Evolutionary conservation across 2,113 vertebrate genomes (phyloP).

Genomic region (Paedocypris sp.): DNA sequence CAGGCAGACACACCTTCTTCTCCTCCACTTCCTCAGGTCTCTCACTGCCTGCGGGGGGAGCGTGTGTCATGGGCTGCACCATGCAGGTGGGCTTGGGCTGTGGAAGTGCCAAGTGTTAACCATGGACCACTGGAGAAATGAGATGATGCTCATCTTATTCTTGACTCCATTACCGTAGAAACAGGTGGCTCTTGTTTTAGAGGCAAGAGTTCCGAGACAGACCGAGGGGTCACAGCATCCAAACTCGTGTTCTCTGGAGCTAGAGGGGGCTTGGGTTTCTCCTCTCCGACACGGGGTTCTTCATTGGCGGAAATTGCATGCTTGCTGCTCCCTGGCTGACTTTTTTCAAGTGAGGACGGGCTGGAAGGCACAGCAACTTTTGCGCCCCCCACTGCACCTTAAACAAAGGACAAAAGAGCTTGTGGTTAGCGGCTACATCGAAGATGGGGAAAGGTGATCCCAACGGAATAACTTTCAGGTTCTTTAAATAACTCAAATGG

Average conservation of each 20-base stretch:
- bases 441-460: too few species aligned
- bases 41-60: conserved; percentile 65
- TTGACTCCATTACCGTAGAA: conserved; percentile 76
- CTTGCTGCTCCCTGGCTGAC: conserved; percentile 79
- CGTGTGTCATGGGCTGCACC: conserved; percentile 95
- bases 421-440: conserved; percentile 75
- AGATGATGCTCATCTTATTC: not conserved
- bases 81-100: conserved; percentile 94
- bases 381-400: conserved; percentile 99
- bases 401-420: conserved; percentile 80
- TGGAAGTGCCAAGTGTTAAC: not conserved
- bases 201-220: conserved; percentile 70
- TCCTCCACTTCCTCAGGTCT: conserved; percentile 84
- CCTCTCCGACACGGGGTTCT: conserved; percentile 77
- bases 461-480: too few species aligned
- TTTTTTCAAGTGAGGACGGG: conserved; percentile 80
- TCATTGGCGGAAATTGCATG: conserved; percentile 80
- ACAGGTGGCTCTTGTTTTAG: conserved; percentile 79
- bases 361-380: conserved; percentile 92
- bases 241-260: conserved; percentile 68
- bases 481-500: too few species aligned
- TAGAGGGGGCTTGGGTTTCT: conserved; percentile 74
- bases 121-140: not conserved
- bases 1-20: conserved; percentile 87
- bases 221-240: conserved; percentile 70